These are phyloP conservation scores for Monopterus albus DNA, from an alignment of 2,113 vertebrate genomes.

Conservation along the genomic window DNA sequence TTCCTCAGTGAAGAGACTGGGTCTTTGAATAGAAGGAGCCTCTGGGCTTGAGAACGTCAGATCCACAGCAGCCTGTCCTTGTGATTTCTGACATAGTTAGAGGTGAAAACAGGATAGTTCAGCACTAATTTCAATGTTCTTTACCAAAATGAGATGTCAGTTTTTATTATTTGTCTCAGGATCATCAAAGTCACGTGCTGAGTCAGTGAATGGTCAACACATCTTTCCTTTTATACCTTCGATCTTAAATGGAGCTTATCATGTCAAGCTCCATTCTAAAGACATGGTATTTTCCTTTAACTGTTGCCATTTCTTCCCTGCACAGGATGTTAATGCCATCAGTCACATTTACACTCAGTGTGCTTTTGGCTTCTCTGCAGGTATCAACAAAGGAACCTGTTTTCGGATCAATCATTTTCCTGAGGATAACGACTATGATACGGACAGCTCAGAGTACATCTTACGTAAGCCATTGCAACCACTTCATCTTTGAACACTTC, in stretches of 20 bases:
- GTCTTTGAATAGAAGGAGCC: slow-evolving; percentile 65
- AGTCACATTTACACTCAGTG: slow-evolving; percentile 2
- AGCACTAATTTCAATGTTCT: neutral
- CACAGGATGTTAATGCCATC: neutral
- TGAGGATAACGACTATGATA: slow-evolving; percentile 95
- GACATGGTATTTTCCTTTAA: neutral
- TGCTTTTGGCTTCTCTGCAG: slow-evolving; percentile 72
- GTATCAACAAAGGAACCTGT: slow-evolving; percentile 95
- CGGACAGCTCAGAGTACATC: slow-evolving; percentile 97
- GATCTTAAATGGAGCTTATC: neutral
- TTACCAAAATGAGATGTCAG: neutral
- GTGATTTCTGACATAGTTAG: slow-evolving; percentile 33
- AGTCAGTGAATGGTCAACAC: neutral
- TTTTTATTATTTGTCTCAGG: slow-evolving; percentile 8
- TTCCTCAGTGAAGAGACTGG: slow-evolving; percentile 40
- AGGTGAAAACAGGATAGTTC: slow-evolving; percentile 31
- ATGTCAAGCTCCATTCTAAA: neutral
- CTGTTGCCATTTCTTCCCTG: neutral
- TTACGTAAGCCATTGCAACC: slow-evolving; percentile 88
- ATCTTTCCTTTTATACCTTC: neutral
- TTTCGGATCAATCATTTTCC: slow-evolving; percentile 98
- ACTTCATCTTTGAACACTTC: slow-evolving; percentile 49
- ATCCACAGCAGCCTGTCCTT: slow-evolving; percentile 39
- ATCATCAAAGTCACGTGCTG: too few relatives aligned
- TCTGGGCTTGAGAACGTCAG: slow-evolving; percentile 36